Percentiles rank a stretch among this genome's conserved stretches.
phyloP scores from a whole-genome alignment of 2,888 invertebrate species.

The Alloplasta piceator region DNA sequence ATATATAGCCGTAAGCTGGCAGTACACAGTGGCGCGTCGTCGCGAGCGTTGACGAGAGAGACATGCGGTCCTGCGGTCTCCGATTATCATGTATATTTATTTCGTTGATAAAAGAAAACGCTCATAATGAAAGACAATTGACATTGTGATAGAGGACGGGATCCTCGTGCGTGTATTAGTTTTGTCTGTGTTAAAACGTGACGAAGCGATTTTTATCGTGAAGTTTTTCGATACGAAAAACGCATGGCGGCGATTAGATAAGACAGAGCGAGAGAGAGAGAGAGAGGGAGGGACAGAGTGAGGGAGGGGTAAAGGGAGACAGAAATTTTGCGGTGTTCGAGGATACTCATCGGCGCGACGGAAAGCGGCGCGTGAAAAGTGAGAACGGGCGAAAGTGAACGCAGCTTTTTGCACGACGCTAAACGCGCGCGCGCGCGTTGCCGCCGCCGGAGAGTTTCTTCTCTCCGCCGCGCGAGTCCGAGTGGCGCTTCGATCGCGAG shows the following conservation, averaged over 20 bases:
- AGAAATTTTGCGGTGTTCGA: slow-evolving; percentile 26
- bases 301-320: slow-evolving; percentile 25
- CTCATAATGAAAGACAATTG: neutral
- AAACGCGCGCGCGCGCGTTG: slow-evolving; percentile 36
- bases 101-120: neutral
- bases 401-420: slow-evolving; percentile 14
- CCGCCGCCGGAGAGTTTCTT: slow-evolving; percentile 3
- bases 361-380: slow-evolving; percentile 46
- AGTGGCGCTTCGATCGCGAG: no score
- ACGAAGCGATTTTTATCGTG: neutral
- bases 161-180: neutral
- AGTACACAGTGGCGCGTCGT: slow-evolving; percentile 58
- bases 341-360: neutral
- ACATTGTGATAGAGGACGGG: no score
- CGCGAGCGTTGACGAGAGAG: slow-evolving; percentile 47
- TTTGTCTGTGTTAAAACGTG: neutral
- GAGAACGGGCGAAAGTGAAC: slow-evolving; percentile 21
- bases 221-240: slow-evolving; percentile 39
- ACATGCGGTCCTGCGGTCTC: slow-evolving; percentile 47
- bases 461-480: no score
- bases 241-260: slow-evolving; percentile 55
- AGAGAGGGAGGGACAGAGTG: slow-evolving; percentile 16
- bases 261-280: slow-evolving; percentile 36
- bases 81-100: neutral
- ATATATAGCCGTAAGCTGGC: slow-evolving; percentile 58